A percentile compares a stretch with the other conserved stretches of the same genome.
phyloP scores from a whole-genome alignment of 2,113 vertebrate genomes.

The Nestor notabilis region DNA sequence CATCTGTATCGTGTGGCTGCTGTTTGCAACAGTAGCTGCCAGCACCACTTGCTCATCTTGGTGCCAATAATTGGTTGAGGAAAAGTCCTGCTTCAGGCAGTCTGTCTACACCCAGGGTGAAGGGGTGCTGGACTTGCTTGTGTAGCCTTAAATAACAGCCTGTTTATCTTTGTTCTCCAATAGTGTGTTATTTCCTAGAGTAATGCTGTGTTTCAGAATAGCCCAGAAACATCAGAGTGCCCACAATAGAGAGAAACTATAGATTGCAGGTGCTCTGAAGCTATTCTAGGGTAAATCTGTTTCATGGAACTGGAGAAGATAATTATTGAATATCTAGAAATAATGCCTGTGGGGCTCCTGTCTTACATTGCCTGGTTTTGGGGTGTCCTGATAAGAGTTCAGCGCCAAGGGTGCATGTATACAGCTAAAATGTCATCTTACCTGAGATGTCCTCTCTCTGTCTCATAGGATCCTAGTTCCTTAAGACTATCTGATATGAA shows the following conservation, averaged over 20 bases:
- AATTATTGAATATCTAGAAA: background rate
- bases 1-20: fast-evolving
- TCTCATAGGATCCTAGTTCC: background rate
- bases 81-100: background rate
- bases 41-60: fast-evolving
- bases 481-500: background rate
- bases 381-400: background rate
- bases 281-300: background rate
- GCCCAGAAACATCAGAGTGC: background rate
- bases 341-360: background rate
- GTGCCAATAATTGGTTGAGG: background rate
- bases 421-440: background rate
- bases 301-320: background rate
- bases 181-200: background rate
- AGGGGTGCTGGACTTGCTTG: background rate
- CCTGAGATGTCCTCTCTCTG: background rate
- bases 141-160: background rate
- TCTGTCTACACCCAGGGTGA: background rate
- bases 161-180: background rate
- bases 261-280: background rate
- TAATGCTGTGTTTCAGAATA: background rate
- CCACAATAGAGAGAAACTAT: background rate
- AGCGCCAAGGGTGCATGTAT: background rate
- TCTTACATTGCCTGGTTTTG: background rate
- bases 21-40: background rate